Percentiles rank a stretch among this genome's conserved stretches.
These are phyloP conservation scores for Phortica magna DNA, from an alignment of 2,888 invertebrate species.

Conservation along the genomic window DNA sequence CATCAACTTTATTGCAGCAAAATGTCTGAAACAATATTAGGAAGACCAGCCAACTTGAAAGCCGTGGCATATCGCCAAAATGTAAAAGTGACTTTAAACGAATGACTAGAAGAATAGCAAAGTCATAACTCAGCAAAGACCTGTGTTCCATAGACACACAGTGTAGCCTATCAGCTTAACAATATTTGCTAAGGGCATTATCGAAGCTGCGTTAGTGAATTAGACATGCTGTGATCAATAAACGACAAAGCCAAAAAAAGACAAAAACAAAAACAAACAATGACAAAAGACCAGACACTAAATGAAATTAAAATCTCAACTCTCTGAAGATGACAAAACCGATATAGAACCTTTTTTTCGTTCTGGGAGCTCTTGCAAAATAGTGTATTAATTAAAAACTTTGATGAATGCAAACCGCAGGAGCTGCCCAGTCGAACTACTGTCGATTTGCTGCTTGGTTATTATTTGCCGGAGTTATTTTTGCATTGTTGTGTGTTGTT, in stretches of 20 bases:
- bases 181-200: neutral
- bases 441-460: slow-evolving; percentile 35
- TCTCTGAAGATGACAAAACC: neutral
- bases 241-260: neutral
- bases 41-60: too few relatives aligned
- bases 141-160: neutral
- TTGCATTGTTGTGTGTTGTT: slow-evolving; percentile 46
- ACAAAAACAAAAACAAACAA: neutral
- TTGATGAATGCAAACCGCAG: slow-evolving; percentile 40
- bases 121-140: too few relatives aligned
- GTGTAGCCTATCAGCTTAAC: neutral
- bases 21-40: too few relatives aligned
- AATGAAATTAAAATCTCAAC: neutral
- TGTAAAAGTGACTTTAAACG: too few relatives aligned
- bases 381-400: slow-evolving; percentile 48
- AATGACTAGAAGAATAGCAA: too few relatives aligned
- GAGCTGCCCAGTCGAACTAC: neutral
- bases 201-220: neutral
- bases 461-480: slow-evolving; percentile 27
- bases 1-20: neutral
- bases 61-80: too few relatives aligned
- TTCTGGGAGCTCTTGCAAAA: neutral
- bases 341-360: neutral
- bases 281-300: neutral
- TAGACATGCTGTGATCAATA: neutral